phyloP scores from a whole-genome alignment of 2,113 vertebrate species.

The Pedionomus torquatus region DNA sequence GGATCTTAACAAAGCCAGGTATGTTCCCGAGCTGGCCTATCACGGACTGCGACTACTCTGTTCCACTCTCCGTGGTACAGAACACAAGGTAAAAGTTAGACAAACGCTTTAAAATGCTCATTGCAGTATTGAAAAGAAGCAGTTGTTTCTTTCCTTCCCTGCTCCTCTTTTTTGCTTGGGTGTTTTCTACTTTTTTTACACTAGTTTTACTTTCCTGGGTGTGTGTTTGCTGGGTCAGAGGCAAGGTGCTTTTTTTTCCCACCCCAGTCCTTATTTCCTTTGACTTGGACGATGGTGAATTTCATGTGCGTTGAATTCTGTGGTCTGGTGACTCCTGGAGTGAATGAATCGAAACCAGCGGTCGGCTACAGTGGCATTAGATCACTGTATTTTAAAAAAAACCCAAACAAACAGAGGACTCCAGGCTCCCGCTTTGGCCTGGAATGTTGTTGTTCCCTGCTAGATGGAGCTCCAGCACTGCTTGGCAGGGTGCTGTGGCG shows the following conservation, averaged over 20 bases:
- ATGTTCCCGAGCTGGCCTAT: slow-evolving; percentile 86
- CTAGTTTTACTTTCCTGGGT: not conserved
- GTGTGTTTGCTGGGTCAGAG: not conserved
- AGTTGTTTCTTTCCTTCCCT: not conserved
- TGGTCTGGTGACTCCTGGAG: not conserved
- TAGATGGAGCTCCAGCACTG: slow-evolving; percentile 63
- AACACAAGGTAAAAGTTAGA: slow-evolving; percentile 79
- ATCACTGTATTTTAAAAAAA: not conserved
- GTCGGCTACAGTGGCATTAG: not conserved
- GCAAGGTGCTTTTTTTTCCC: not conserved
- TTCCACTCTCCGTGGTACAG: slow-evolving; percentile 80
- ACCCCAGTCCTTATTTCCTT: not conserved
- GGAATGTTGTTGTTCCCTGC: slow-evolving; percentile 2
- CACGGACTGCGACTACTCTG: slow-evolving; percentile 84
- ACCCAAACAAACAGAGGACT: not conserved
- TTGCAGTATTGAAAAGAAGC: not conserved
- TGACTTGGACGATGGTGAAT: not conserved
- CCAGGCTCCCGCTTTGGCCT: not conserved
- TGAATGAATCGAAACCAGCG: not conserved
- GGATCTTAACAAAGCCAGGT: slow-evolving; percentile 71
- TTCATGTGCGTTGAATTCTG: not conserved
- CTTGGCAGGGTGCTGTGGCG: not conserved
- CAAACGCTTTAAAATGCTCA: not conserved
- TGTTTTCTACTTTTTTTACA: not conserved
- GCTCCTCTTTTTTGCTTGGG: fast-evolving